These are phyloP conservation scores for Chelonus formosanus DNA, from an alignment of 2,888 invertebrate species.

Conservation along the genomic window DNA sequence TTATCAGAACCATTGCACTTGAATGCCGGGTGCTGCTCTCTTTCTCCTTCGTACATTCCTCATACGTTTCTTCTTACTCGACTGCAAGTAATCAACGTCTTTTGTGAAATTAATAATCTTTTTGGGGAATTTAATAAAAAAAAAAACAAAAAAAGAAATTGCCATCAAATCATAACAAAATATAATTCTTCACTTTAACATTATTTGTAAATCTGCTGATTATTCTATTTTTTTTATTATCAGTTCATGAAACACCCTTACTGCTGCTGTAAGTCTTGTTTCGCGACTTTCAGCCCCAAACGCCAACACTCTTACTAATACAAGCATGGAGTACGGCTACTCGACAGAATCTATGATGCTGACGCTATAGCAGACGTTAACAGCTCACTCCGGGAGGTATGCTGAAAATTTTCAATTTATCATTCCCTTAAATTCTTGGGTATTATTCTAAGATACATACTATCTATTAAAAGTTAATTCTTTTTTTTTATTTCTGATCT, in stretches of 20 bases:
- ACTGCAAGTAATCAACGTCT: no score
- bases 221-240: neutral
- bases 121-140: no score
- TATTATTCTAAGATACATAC: neutral
- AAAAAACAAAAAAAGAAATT: no score
- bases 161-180: no score
- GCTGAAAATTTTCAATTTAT: conserved; percentile 5
- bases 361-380: conserved; percentile 8
- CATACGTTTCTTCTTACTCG: no score
- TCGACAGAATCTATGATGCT: conserved; percentile 13
- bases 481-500: conserved; percentile 4
- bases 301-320: conserved; percentile 36
- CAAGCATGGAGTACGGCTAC: conserved; percentile 19
- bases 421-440: neutral
- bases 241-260: conserved; percentile 30
- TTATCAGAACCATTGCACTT: no score
- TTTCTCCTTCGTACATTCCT: no score
- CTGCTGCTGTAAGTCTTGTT: conserved; percentile 18
- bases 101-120: no score
- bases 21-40: no score
- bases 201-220: neutral
- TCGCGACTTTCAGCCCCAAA: conserved; percentile 29
- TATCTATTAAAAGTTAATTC: neutral
- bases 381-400: conserved; percentile 3
- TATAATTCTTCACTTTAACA: no score